Base-by-base conservation (phyloP, 2,797 vertebrate species). In the Phylloscopus collybita region DNA sequence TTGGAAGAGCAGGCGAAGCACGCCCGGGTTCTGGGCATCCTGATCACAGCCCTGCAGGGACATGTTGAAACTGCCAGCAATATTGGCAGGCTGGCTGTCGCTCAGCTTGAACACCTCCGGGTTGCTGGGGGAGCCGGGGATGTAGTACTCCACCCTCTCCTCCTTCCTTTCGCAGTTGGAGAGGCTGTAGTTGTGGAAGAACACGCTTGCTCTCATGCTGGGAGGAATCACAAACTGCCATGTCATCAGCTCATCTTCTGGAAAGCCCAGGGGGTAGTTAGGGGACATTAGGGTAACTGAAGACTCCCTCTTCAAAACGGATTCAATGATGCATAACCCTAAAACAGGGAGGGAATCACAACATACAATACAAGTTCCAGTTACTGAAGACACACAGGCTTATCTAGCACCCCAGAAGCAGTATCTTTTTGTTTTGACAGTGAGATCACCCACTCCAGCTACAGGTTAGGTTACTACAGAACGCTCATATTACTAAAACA, bases 221-320 rank as follows among this genome's bases (percentile, higher is more conserved):
- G 95, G 88, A 1, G 99, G 99, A 32, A 99, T 51, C 3, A 91
- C 78, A 40, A 99, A 99, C 90, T 98, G 97, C 99, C 99, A 99
- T 0, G 96, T 98, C 97, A 99, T 98, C 72, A 98, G 97, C 83
- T 98, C 96, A 0, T 98, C 92, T 69, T 98, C 96, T 1, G 99
- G 99, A 80, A 99, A 98, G 53, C 97, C 96, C 1, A 7, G 3
- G 0, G 98, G 98, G 74, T 98, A 99, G 97, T 99, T 98, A 49
- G 99, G 97, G 1, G 99, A 98, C 97, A 98, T 96, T 76, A 99
- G 97, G 14, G 97, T 98, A 16, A 98, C 54, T 0, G 98, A 98
- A 18, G 98, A 96, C 17, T 98, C 98, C 5, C 90, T 97, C 4
- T 98, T 98, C 26, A 99, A 98, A 69, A 94, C 92, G 7, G 98